phyloP scores from a whole-genome alignment of 2,888 invertebrate species.

The Pandemis heparana region DNA sequence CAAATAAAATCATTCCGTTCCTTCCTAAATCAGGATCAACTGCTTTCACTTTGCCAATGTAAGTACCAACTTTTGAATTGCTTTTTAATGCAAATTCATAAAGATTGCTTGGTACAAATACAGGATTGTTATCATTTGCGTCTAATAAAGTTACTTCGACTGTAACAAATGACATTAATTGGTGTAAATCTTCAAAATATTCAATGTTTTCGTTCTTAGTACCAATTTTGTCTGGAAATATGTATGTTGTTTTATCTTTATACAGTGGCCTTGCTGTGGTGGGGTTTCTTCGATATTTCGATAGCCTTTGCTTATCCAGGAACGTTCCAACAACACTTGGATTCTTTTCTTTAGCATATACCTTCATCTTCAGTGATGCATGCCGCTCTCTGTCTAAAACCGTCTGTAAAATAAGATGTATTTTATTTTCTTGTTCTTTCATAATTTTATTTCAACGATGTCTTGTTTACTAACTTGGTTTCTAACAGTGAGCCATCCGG shows the following conservation, averaged over 20 bases:
- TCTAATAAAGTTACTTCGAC: slow-evolving; percentile 94
- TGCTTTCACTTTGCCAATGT: slow-evolving; percentile 92
- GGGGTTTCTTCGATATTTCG: slow-evolving; percentile 74
- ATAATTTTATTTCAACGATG: neutral
- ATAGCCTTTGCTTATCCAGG: slow-evolving; percentile 70
- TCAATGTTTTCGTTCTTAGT: slow-evolving; percentile 75
- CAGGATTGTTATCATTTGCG: slow-evolving; percentile 96
- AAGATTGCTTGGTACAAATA: slow-evolving; percentile 93
- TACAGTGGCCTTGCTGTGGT: slow-evolving; percentile 56
- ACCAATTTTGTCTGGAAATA: slow-evolving; percentile 78
- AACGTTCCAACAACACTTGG: slow-evolving; percentile 87
- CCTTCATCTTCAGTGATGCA: slow-evolving; percentile 89
- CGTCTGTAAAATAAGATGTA: slow-evolving; percentile 74
- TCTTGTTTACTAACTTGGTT: slow-evolving; percentile 77
- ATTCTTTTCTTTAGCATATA: slow-evolving; percentile 91
- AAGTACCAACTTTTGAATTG: slow-evolving; percentile 88
- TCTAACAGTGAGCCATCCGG: slow-evolving; percentile 94
- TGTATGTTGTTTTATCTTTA: slow-evolving; percentile 77
- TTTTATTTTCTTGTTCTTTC: neutral
- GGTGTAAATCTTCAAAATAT: slow-evolving; percentile 70
- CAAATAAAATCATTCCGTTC: slow-evolving; percentile 90
- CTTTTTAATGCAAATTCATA: slow-evolving; percentile 91
- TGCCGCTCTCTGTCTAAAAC: slow-evolving; percentile 92
- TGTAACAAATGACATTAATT: slow-evolving; percentile 86
- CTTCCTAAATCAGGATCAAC: slow-evolving; percentile 92